These are phyloP conservation scores for Pollenia labialis DNA, from an alignment of 2,888 invertebrate species.

Conservation along the genomic window DNA sequence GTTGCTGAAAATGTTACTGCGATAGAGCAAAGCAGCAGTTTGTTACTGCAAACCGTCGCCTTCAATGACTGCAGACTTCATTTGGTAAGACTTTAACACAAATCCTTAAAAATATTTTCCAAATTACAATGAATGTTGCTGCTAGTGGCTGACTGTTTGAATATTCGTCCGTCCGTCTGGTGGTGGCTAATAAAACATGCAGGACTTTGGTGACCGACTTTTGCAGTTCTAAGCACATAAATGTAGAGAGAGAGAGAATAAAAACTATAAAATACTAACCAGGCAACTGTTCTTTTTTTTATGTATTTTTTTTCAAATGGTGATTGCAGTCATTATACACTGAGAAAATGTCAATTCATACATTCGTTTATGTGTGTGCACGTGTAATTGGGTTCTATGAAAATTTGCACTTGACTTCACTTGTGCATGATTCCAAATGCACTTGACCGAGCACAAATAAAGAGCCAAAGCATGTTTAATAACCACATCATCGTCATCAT, in stretches of 20 bases:
- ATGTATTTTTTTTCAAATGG: constrained; percentile 17
- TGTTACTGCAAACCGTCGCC: constrained; percentile 6
- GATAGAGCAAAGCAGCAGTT: constrained; percentile 1
- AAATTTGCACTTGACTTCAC: constrained; percentile 69
- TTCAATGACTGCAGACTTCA: constrained; percentile 43
- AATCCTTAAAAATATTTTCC: constrained; percentile 17
- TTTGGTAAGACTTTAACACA: constrained; percentile 25
- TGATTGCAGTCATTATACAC: constrained; percentile 13
- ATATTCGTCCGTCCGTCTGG: background rate
- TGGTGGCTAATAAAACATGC: constrained; percentile 35
- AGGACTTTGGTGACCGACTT: constrained; percentile 47
- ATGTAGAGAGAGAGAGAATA: background rate
- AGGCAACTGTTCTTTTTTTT: constrained; percentile 51
- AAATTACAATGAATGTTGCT: background rate
- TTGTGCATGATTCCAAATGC: constrained; percentile 67
- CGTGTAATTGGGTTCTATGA: constrained; percentile 26
- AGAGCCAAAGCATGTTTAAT: constrained; percentile 44
- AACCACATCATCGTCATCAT: constrained; percentile 36
- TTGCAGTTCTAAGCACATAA: constrained; percentile 6
- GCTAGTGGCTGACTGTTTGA: background rate
- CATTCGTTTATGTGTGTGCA: background rate
- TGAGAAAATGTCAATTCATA: background rate
- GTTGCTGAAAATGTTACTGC: constrained; percentile 30
- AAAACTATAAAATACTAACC: constrained; percentile 27
- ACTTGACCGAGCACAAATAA: constrained; percentile 68